phyloP scores from a whole-genome alignment of 2,888 invertebrate species.

The Pomacea canaliculata region DNA sequence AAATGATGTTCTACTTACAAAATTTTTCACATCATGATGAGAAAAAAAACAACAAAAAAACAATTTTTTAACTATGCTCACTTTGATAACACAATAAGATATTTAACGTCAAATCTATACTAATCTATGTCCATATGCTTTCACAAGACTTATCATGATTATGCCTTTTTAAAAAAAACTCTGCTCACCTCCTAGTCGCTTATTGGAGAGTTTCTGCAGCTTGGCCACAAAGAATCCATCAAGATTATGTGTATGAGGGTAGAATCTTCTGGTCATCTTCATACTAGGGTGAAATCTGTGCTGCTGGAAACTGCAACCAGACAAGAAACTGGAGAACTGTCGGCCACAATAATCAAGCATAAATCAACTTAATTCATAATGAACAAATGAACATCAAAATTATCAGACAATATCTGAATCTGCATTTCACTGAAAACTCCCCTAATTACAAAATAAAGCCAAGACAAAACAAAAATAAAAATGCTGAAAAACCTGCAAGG shows the following conservation, averaged over 20 bases:
- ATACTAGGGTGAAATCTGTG: conserved; percentile 88
- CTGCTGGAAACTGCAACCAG: conserved; percentile 71
- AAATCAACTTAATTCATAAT: background rate
- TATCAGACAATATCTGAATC: background rate
- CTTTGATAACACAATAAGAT: too few relatives aligned
- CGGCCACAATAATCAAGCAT: background rate
- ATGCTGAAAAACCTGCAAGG: background rate
- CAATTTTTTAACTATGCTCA: too few relatives aligned
- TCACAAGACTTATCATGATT: too few relatives aligned
- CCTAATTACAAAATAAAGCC: too few relatives aligned
- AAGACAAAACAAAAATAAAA: too few relatives aligned
- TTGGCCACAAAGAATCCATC: conserved; percentile 99
- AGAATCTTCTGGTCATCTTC: conserved; percentile 89
- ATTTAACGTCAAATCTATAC: too few relatives aligned
- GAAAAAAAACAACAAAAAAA: too few relatives aligned
- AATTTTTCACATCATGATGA: too few relatives aligned
- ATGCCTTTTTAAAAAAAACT: too few relatives aligned
- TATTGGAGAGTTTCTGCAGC: conserved; percentile 85
- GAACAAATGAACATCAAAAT: too few relatives aligned
- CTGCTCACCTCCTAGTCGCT: conserved; percentile 47
- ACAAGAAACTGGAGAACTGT: background rate
- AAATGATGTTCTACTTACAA: too few relatives aligned
- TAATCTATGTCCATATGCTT: too few relatives aligned
- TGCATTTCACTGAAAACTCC: background rate
- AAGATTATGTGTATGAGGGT: conserved; percentile 98